A percentile compares a stretch with the other conserved stretches of the same genome.
Conservation (phyloP, 2,797 vertebrate species). For the Tinamus major region DNA sequence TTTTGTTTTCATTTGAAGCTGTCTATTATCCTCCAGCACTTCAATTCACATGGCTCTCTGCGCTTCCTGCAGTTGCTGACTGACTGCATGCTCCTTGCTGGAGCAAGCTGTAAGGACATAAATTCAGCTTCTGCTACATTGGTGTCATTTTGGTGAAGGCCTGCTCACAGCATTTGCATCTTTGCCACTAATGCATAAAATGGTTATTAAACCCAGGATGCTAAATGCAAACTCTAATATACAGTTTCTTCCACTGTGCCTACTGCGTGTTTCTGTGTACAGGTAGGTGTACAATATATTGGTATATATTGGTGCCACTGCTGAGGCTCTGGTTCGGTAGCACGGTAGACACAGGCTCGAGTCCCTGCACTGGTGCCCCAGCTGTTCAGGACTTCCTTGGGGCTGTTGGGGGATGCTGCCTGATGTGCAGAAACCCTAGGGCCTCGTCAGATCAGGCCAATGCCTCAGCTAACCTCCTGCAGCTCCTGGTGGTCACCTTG, state of each 20-base stretch:
- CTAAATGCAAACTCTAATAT: neutral
- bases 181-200: neutral
- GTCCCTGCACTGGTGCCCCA: rapidly evolving
- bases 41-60: neutral
- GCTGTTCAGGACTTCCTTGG: neutral
- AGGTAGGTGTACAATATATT: neutral
- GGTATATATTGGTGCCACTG: neutral
- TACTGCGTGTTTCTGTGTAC: neutral
- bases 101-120: rapidly evolving
- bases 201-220: neutral
- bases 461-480: no score
- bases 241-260: rapidly evolving
- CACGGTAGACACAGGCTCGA: rapidly evolving
- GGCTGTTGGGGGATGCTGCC: rapidly evolving
- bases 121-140: neutral
- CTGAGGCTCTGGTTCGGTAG: neutral
- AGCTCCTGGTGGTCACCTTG: no score
- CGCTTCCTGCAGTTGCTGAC: neutral
- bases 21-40: rapidly evolving
- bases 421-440: neutral
- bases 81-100: neutral
- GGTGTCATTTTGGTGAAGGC: neutral
- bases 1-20: neutral
- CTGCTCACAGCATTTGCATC: neutral
- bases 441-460: neutral